phyloP scores from a whole-genome alignment of 1,140 invertebrate genomes.

The Ceratitis capitata region DNA sequence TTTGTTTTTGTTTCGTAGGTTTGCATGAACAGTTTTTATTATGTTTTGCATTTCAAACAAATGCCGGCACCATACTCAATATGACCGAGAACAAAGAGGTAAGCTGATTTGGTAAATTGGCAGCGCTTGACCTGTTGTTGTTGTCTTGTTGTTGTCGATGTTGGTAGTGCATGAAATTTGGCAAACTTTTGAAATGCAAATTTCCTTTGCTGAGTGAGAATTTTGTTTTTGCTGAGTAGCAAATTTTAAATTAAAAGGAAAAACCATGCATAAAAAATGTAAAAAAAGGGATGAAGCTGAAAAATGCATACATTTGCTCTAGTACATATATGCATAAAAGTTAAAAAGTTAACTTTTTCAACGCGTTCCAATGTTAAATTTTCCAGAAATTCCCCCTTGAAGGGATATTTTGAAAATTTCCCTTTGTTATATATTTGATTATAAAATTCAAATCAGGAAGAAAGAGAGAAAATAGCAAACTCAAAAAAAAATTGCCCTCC shows the following conservation, averaged over 20 bases:
- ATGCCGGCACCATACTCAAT: slow-evolving; percentile 72
- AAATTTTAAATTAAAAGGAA: background rate
- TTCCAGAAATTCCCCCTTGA: background rate
- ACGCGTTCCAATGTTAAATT: background rate
- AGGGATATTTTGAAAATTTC: background rate
- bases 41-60: slow-evolving; percentile 68
- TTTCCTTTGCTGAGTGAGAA: background rate
- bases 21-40: slow-evolving; percentile 64
- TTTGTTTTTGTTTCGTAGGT: slow-evolving; percentile 53
- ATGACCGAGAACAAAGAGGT: slow-evolving; percentile 67
- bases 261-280: background rate
- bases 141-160: no score
- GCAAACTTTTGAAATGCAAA: slow-evolving; percentile 11
- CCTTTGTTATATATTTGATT: background rate
- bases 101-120: background rate
- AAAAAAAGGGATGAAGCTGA: no score
- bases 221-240: background rate
- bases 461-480: background rate
- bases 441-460: background rate
- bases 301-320: no score
- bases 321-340: no score
- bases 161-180: background rate
- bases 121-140: background rate
- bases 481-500: background rate
- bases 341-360: no score